Evolutionary conservation across 2,797 vertebrate genomes (phyloP).

Genomic region (Gephyroberyx darwinii): DNA sequence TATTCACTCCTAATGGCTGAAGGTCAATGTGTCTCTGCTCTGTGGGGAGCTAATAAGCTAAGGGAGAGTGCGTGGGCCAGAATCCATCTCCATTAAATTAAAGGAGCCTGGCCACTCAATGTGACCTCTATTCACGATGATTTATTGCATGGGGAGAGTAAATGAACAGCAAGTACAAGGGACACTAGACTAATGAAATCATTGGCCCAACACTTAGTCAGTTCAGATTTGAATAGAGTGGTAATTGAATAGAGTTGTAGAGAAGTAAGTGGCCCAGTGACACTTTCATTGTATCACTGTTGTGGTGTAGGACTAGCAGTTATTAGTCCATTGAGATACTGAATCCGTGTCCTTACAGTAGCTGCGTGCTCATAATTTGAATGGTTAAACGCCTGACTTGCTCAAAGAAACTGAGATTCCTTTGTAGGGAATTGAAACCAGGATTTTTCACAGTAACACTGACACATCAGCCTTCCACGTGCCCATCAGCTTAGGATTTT

Average conservation of each 20-base stretch:
- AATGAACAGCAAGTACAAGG: constrained; percentile 65
- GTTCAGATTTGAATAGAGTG: constrained; percentile 49
- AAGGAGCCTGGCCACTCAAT: constrained; percentile 55
- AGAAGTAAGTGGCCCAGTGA: constrained; percentile 21
- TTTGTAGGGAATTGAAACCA: constrained; percentile 3
- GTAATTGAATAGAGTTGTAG: constrained; percentile 45
- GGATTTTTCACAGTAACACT: constrained; percentile 2
- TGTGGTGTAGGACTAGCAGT: constrained; percentile 1
- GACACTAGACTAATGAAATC: constrained; percentile 66
- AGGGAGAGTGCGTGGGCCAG: constrained; percentile 42
- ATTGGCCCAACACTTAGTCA: constrained; percentile 42
- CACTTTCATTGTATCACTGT: constrained; percentile 17
- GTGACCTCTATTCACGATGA: constrained; percentile 62
- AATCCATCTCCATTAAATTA: constrained; percentile 76
- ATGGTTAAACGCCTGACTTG: constrained; percentile 29
- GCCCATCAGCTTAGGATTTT: neutral
- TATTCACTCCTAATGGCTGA: constrained; percentile 45
- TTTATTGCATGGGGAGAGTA: constrained; percentile 59
- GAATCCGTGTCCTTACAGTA: constrained; percentile 7
- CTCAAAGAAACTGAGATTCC: constrained; percentile 11
- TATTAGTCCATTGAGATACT: constrained; percentile 24
- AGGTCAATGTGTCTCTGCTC: constrained; percentile 58
- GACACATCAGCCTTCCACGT: neutral
- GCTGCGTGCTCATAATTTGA: constrained; percentile 21
- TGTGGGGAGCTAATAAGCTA: constrained; percentile 57